Percentiles rank a stretch among this genome's conserved stretches.
Conservation (phyloP, 2,113 vertebrate genomes). For the Leptodactylus fuscus region DNA sequence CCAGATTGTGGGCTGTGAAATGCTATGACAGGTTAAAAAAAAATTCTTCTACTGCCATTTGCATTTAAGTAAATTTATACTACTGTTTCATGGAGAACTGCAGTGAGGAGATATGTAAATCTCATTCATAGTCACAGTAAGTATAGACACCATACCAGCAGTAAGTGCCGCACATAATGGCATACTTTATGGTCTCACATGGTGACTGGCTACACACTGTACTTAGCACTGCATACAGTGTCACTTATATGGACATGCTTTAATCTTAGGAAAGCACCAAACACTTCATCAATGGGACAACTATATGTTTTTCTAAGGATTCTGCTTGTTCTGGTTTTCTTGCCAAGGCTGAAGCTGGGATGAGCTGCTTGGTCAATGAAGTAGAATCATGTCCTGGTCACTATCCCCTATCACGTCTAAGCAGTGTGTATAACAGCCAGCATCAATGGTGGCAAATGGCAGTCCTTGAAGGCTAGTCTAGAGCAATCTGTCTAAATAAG, state of each 20-base stretch:
- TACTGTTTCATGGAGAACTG: background rate
- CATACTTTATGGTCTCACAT: background rate
- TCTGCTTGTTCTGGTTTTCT: background rate
- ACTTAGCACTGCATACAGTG: background rate
- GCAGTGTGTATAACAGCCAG: background rate
- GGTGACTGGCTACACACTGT: background rate
- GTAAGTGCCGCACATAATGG: background rate
- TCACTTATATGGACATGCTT: background rate
- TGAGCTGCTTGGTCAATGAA: background rate
- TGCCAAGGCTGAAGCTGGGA: background rate
- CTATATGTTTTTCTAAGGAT: background rate
- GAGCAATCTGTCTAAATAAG: constrained; percentile 5
- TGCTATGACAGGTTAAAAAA: background rate
- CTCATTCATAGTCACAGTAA: background rate
- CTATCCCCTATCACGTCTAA: background rate
- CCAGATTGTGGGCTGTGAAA: background rate
- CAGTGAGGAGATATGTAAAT: background rate
- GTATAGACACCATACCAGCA: background rate
- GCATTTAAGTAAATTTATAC: background rate
- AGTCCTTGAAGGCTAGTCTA: background rate
- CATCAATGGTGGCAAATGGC: background rate
- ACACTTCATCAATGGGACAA: background rate
- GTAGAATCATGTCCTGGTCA: background rate
- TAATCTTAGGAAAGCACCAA: background rate
- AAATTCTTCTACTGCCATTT: background rate